Base-by-base conservation (phyloP, 2,113 vertebrate genomes). In the Syngnathus scovelli region DNA sequence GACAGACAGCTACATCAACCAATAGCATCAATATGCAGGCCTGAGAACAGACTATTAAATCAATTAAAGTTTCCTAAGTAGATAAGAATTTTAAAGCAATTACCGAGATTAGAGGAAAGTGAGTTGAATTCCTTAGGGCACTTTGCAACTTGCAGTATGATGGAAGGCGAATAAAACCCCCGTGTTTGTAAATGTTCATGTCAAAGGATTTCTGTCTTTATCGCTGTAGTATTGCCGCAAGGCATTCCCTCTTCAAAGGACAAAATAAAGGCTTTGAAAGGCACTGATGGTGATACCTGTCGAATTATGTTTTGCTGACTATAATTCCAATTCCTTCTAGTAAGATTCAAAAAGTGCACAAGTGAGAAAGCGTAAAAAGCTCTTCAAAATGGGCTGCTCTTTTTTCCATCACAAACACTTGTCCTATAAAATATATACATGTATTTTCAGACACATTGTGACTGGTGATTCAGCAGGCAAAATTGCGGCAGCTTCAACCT, bases 381-480 rank as follows among this genome's bases (percentile, higher is more conserved):
- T n/a, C 49, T 52, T n/a, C 7, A 4, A 8, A 2, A 10, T 10
- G 19, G 6, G 1, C n/a, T 4, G 21, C 21, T 55, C 51, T 21
- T 1, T 27, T 27, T 13, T 18, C 52, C 52, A 4, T 27, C n/a
- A 5, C 21, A 55, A 27, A 55, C 4, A 9, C 49, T 4, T 11
- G 10, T 55, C 6, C 55, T 27, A 48, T 69, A 61, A 65, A 71
- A 77, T 74, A 78, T 76, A 77, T 81, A 54, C 64, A 75, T 70
- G 62, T 66, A 73, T 8, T 58, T 67, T 49, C 72, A 55, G 52
- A 11, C 71, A 62, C 64, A 64, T 37, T 33, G 60, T 75, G 64
- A 71, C 71, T 86, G 79, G 85, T 83, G 74, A 87, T 64, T 81
- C 72, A 78, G 61, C 73, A 74, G 67, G 55, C 67, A 75, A 33